phyloP scores from a whole-genome alignment of 1,140 invertebrate genomes.

The Maconellicoccus hirsutus region DNA sequence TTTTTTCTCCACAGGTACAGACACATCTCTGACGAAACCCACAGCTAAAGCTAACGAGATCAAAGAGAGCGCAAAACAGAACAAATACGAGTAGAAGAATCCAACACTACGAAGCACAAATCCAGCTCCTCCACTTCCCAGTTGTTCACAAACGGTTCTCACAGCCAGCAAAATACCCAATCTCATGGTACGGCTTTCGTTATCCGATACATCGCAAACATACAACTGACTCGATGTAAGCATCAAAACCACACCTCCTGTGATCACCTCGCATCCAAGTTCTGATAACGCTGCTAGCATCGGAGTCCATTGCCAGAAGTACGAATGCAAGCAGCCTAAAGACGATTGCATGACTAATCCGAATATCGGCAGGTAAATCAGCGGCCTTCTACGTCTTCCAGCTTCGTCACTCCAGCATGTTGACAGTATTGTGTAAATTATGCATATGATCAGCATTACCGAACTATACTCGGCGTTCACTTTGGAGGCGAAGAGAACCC shows the following conservation, averaged over 20 bases:
- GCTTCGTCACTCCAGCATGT: slow-evolving; percentile 31
- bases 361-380: slow-evolving; percentile 35
- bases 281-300: too few species aligned
- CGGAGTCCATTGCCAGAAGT: slow-evolving; percentile 12
- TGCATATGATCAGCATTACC: slow-evolving; percentile 22
- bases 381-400: slow-evolving; percentile 34
- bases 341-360: slow-evolving; percentile 26
- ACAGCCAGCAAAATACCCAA: neutral
- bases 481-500: neutral
- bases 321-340: slow-evolving; percentile 24
- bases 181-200: neutral
- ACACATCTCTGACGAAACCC: neutral
- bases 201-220: neutral
- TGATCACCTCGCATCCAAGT: slow-evolving; percentile 20
- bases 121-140: neutral
- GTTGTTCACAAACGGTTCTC: neutral
- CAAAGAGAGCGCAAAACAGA: neutral
- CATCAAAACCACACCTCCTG: neutral
- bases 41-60: neutral
- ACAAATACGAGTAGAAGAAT: neutral
- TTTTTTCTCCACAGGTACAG: neutral
- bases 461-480: neutral
- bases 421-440: slow-evolving; percentile 30
- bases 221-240: neutral
- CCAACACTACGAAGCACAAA: neutral